Evolutionary conservation across 2,888 invertebrate species (phyloP), one percentile per base, ranked within the genome.

Genomic region (Drosophila villosipedis): DNA sequence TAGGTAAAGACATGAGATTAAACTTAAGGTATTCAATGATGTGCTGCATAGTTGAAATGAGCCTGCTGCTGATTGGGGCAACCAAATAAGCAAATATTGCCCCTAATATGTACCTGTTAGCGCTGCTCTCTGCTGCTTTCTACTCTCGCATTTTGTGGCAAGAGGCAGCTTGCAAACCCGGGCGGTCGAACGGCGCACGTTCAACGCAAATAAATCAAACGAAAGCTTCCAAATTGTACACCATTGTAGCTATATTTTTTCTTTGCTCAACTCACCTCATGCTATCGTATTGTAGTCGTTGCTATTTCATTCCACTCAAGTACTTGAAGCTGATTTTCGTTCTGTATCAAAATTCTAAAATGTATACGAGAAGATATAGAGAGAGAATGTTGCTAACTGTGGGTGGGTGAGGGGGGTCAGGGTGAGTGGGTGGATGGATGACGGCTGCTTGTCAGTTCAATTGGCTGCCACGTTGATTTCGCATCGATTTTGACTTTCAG

Each of bases 171-270:
- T 12, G 25, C 57, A 60, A 57, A 39, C 60, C 19, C 35, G 63
- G 62, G 69, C 62, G 12, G 64, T 50, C 67, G 49, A 41, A 55
- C 39, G 33, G 37, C 53, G 39, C 84, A 85, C 82, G 90, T 84
- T 69, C 73, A 66, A 77, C 68, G 69, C 71, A 82, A 90, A 87
- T 85, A 85, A 90, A 87, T 89, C 84, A 84, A 82, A 69, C 73
- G 75, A 81, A 76, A 65, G 75, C 88, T 70, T 69, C 69, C 67
- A 89, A 87, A 86, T 89, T 84, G 82, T 87, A 84, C 87, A 68
- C 73, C 79, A 82, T 84, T 89, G 73, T 79, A 68, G 57, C 68
- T 16, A 30, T 35, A 78, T 68, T 83, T 80, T 62, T 31, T 16
- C 16, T 86, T 78, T 16, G 16, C 16, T 47, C 43, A 62, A 33